A percentile compares a stretch with the other conserved stretches of the same genome.
phyloP scores from a whole-genome alignment of 2,113 vertebrate genomes.

The Oncorhynchus clarkii region DNA sequence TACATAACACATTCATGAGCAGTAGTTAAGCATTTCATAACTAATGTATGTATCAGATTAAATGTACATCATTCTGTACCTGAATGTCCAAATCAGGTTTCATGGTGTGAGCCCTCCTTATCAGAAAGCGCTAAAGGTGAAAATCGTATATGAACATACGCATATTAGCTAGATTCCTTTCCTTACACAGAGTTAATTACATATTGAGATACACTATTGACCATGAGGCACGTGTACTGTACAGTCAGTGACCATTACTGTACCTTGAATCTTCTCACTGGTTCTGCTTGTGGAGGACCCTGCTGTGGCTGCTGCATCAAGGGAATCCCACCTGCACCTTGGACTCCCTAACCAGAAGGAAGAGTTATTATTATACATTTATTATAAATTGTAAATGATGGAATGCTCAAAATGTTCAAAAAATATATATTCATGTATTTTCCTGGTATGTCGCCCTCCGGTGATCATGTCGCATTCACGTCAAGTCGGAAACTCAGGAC shows the following conservation, averaged over 20 bases:
- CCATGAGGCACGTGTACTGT: too few species aligned
- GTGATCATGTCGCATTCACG: too few species aligned
- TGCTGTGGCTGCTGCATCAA: constrained; percentile 15
- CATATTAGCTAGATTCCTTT: background rate
- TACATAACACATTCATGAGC: too few species aligned
- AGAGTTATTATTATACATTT: background rate
- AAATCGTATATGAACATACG: constrained; percentile 16
- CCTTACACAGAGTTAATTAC: too few species aligned
- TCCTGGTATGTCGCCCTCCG: background rate
- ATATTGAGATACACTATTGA: too few species aligned
- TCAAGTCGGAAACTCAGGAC: too few species aligned
- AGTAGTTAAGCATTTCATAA: too few species aligned
- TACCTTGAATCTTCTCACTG: constrained; percentile 61
- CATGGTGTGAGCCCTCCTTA: constrained; percentile 26
- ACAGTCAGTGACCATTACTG: background rate
- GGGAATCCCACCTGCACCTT: constrained; percentile 18
- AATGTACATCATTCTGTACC: background rate
- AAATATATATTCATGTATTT: background rate
- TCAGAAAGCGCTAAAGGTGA: constrained; percentile 51
- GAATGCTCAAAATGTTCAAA: background rate
- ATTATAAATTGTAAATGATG: background rate
- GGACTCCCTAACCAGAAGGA: constrained; percentile 31
- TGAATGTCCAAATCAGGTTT: background rate
- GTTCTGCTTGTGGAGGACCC: constrained; percentile 40
- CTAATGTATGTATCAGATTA: too few species aligned